phyloP scores from a whole-genome alignment of 1,140 invertebrate species.

The Papilio machaon region DNA sequence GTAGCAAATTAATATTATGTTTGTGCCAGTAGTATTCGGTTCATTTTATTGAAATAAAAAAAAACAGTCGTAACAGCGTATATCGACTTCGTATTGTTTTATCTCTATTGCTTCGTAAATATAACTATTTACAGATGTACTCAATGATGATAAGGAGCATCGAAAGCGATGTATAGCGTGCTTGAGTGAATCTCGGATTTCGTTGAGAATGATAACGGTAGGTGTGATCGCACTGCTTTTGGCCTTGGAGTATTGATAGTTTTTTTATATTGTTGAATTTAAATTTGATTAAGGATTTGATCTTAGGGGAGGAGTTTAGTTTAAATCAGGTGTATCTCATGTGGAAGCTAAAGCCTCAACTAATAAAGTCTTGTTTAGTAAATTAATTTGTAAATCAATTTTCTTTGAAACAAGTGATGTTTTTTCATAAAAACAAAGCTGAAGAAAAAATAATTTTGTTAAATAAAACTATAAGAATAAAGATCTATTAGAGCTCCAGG shows the following conservation, averaged over 20 bases:
- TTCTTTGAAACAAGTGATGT: too few relatives aligned
- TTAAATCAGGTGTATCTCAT: too few relatives aligned
- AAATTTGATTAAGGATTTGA: not conserved
- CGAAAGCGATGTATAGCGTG: not conserved
- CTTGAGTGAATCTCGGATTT: not conserved
- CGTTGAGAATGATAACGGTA: not conserved
- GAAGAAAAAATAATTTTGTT: too few relatives aligned
- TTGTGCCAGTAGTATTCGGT: not conserved
- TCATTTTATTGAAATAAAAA: not conserved
- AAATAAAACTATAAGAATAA: too few relatives aligned
- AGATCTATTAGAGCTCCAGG: too few relatives aligned
- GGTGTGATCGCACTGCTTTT: not conserved
- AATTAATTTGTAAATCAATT: too few relatives aligned
- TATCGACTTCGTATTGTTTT: not conserved
- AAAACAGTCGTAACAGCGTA: not conserved
- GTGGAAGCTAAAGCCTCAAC: too few relatives aligned
- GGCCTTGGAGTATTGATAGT: not conserved
- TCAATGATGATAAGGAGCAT: not conserved
- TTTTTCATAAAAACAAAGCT: too few relatives aligned
- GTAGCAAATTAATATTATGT: too few relatives aligned
- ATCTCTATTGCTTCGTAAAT: conserved; percentile 16
- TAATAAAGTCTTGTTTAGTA: too few relatives aligned
- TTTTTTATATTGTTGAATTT: conserved; percentile 6
- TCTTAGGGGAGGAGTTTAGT: not conserved
- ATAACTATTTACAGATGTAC: not conserved